These are phyloP conservation scores for Leucopsar rothschildi DNA, from an alignment of 2,113 vertebrate species.

Conservation along the genomic window DNA sequence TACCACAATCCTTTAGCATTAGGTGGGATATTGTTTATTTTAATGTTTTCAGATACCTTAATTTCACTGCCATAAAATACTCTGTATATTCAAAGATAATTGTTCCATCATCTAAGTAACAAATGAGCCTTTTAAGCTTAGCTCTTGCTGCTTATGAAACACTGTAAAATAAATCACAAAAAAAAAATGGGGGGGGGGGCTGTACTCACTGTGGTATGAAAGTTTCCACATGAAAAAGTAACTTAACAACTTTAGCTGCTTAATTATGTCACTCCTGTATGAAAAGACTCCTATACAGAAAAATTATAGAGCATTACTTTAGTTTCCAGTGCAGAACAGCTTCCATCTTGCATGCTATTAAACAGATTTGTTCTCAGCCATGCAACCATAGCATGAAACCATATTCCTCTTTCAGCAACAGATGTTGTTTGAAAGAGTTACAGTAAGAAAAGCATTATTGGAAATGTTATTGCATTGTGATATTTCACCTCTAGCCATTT, in stretches of 20 bases:
- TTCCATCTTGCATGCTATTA: not conserved
- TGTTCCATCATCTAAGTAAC: not conserved
- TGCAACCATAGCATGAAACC: constrained; percentile 18
- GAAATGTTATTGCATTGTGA: not conserved
- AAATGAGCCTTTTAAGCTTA: not conserved
- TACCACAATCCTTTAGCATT: accelerated
- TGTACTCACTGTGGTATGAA: not conserved
- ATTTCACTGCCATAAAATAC: not conserved
- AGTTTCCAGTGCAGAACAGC: not conserved
- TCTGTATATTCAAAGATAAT: not conserved
- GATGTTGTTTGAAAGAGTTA: constrained; percentile 17
- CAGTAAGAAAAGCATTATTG: not conserved
- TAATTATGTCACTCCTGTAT: not conserved
- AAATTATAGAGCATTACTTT: not conserved
- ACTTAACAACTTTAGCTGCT: not conserved
- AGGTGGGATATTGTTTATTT: not conserved
- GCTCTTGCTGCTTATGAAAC: not conserved
- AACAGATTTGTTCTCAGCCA: constrained; percentile 25
- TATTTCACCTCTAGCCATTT: not conserved
- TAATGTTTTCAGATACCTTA: not conserved
- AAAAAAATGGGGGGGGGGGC: not conserved
- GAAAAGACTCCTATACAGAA: not conserved
- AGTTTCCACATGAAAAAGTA: not conserved
- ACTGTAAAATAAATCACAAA: not conserved
- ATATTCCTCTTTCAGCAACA: constrained; percentile 1